These are phyloP conservation scores for Tolypeutes matacus DNA, from an alignment of 2,797 vertebrate genomes.

Conservation along the genomic window DNA sequence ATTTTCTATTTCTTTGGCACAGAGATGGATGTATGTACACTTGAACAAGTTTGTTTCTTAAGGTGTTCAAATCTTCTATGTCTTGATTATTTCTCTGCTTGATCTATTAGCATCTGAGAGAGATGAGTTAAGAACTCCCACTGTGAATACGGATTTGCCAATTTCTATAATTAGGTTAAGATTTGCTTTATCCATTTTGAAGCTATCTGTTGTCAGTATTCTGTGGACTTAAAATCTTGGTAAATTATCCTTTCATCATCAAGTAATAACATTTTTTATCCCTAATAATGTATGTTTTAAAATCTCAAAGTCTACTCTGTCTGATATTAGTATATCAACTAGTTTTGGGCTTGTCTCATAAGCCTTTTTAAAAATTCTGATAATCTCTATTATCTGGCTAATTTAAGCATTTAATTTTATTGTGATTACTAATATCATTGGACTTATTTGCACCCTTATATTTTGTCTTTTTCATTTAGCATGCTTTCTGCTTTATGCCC, in stretches of 20 bases:
- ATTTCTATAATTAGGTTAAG: background rate
- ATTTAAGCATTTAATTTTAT: slow-evolving; percentile 6
- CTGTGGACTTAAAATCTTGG: background rate
- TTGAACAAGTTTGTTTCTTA: slow-evolving; percentile 6
- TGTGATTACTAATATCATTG: slow-evolving; percentile 29
- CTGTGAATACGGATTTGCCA: background rate
- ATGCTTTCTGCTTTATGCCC: background rate
- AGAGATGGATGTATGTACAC: background rate
- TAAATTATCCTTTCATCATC: slow-evolving; percentile 58
- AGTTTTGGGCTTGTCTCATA: background rate
- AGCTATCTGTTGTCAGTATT: background rate
- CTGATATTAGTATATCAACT: slow-evolving; percentile 12
- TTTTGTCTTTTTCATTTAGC: background rate
- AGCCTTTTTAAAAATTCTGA: background rate
- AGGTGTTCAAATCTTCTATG: slow-evolving; percentile 1
- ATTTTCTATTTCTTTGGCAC: background rate
- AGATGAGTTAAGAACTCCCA: background rate
- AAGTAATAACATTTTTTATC: slow-evolving; percentile 15
- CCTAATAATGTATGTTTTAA: background rate
- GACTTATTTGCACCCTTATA: slow-evolving; percentile 13
- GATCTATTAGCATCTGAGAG: background rate
- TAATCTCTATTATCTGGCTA: background rate
- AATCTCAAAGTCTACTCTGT: slow-evolving; percentile 18
- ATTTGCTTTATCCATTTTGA: slow-evolving; percentile 39
- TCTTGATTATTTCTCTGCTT: background rate